Evolutionary conservation across 2,888 invertebrate species (phyloP), one percentile per base, ranked within the genome.

Genomic region (Linhomoeus sp.): DNA sequence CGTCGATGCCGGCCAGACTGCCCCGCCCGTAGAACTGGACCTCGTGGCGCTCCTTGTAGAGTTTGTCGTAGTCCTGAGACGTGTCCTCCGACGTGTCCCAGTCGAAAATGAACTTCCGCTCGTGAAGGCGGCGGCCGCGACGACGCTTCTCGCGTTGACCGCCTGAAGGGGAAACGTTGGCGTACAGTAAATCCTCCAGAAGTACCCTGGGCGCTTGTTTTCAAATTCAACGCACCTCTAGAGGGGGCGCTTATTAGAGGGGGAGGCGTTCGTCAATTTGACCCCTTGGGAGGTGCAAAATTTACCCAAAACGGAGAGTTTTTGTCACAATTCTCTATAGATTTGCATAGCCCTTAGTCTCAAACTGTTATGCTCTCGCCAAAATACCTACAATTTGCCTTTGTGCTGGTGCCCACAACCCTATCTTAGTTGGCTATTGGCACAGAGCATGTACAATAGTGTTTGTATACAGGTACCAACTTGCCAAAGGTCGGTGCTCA

Each of bases 61-160:
- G 71, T 50, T 79, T 77, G 67, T 97, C 97, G 63, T 97, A 99
- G 72, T 99, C 97, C 51, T 81, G 79, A 2, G 90, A 87, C 0
- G 97, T 99, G 62, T 99, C 97, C 68, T 99, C 97, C 0, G 84
- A 81, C 1, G 88, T 90, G 70, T 99, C 97, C 97, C 97, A 99
- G 69, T 99, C 97, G 68, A 99, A 99, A 0, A 99, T 94, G 72
- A 99, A 99, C 70, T 99, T 99, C 19, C 94, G 74, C 65, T 99
- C 97, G 69, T 97, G 97, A 39, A 97, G 70, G 51, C 94, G 74
- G 20, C 97, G 73, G 1, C 90, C 85, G 49, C 92, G 73, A 17
- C 90, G 76, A 62, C 87, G 87, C 64, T 88, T 87, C 54, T 63
- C 67, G 64, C 90, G 92, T 0, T 85, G 73, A 41, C 87, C 76